These are phyloP conservation scores for Cryptotermes secundus DNA, from an alignment of 1,140 invertebrate species.

Conservation along the genomic window DNA sequence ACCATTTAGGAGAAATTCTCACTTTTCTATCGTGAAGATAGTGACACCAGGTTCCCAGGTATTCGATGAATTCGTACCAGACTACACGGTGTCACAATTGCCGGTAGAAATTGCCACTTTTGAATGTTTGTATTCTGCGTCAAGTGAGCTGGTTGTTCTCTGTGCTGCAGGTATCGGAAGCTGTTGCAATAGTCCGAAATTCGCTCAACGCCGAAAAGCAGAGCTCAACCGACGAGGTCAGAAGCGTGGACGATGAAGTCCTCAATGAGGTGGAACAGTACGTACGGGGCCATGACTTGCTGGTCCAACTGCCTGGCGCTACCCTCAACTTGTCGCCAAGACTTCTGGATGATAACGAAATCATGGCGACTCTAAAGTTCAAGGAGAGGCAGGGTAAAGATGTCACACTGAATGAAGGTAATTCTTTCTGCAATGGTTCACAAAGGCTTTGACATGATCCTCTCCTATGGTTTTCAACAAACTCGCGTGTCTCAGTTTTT, in stretches of 20 bases:
- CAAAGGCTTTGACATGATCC: too few relatives aligned
- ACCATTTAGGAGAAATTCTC: too few relatives aligned
- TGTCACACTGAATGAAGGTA: neutral
- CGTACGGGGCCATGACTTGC: conserved; percentile 73
- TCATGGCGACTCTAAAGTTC: conserved; percentile 71
- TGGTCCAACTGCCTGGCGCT: conserved; percentile 66
- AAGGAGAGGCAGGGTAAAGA: conserved; percentile 34
- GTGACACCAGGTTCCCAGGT: too few relatives aligned
- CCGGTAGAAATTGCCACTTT: too few relatives aligned
- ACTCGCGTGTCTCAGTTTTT: too few relatives aligned
- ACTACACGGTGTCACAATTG: too few relatives aligned
- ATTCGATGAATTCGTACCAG: too few relatives aligned
- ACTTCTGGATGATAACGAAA: conserved; percentile 70
- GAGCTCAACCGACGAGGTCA: conserved; percentile 50
- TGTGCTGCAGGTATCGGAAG: conserved; percentile 61
- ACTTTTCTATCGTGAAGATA: too few relatives aligned
- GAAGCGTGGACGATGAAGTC: conserved; percentile 56
- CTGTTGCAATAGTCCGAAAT: conserved; percentile 72
- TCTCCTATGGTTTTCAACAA: too few relatives aligned
- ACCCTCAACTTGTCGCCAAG: conserved; percentile 72
- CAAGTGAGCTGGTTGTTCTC: too few relatives aligned
- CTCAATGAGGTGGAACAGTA: conserved; percentile 69
- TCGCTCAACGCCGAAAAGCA: conserved; percentile 43
- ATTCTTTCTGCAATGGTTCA: too few relatives aligned
- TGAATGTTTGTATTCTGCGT: too few relatives aligned